These are phyloP conservation scores for Crambe crambe DNA, from an alignment of 37 sponge, comb jelly and placozoan species.

Conservation along the genomic window DNA sequence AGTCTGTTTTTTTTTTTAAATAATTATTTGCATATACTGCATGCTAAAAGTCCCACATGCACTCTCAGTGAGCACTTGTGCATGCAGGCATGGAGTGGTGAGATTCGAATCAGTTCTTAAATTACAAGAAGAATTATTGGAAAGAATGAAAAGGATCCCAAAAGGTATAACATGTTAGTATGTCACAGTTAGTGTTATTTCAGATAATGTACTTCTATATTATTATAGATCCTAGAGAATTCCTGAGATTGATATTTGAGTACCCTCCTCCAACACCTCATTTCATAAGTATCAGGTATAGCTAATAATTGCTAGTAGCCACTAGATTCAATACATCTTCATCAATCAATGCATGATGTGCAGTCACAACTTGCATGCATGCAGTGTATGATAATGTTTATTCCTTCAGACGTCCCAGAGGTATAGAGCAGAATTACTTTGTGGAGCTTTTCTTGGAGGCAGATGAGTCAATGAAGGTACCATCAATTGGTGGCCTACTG, in stretches of 20 bases:
- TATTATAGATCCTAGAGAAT: conserved; percentile 92
- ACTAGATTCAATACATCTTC: too few species aligned
- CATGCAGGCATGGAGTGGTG: conserved; percentile 72
- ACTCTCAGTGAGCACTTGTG: too few species aligned
- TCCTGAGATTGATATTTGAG: conserved; percentile 87
- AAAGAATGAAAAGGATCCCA: conserved; percentile 73
- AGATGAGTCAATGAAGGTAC: conserved; percentile 25
- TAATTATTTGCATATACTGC: too few species aligned
- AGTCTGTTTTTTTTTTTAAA: too few species aligned
- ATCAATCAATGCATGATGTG: too few species aligned
- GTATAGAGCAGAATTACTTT: conserved; percentile 72
- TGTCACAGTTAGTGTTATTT: neutral
- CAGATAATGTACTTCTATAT: neutral
- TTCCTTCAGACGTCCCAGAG: conserved; percentile 66
- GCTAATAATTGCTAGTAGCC: too few species aligned
- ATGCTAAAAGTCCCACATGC: too few species aligned
- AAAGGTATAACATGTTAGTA: conserved; percentile 65
- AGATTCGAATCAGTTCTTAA: conserved; percentile 76
- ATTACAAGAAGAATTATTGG: conserved; percentile 55
- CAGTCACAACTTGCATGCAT: too few species aligned
- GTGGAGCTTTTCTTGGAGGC: conserved; percentile 76
- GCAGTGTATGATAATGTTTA: neutral
- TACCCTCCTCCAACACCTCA: conserved; percentile 34
- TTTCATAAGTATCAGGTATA: conserved; percentile 50
- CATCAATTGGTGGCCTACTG: conserved; percentile 41